A percentile compares a stretch with the other conserved stretches of the same genome.
These are phyloP conservation scores for Rhodophaea formosa DNA, from an alignment of 2,888 invertebrate species.

Conservation along the genomic window DNA sequence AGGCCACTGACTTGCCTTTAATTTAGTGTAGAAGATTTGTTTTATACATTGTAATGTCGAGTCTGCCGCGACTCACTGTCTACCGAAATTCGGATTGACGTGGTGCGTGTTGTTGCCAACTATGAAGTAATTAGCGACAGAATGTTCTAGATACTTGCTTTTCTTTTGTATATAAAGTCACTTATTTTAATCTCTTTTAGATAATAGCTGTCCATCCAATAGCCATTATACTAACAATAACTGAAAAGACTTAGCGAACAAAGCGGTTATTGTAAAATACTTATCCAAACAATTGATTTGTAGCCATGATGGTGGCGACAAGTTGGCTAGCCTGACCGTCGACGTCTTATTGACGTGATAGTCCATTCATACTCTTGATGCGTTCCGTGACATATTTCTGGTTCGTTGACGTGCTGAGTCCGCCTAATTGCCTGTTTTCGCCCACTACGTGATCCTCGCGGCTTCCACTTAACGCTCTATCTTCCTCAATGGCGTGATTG, in stretches of 20 bases:
- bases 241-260: neutral
- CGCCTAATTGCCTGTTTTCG: constrained; percentile 61
- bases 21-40: neutral
- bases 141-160: constrained; percentile 1
- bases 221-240: constrained; percentile 2
- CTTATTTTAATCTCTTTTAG: neutral
- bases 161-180: neutral
- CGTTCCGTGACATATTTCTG: constrained; percentile 52
- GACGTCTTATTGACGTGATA: constrained; percentile 37
- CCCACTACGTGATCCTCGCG: constrained; percentile 53
- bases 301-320: constrained; percentile 44
- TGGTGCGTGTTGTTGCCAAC: constrained; percentile 9
- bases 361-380: constrained; percentile 48
- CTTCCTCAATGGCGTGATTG: constrained; percentile 51
- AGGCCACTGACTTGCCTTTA: neutral
- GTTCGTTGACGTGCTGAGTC: constrained; percentile 53
- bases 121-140: constrained; percentile 10
- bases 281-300: constrained; percentile 40
- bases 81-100: constrained; percentile 9
- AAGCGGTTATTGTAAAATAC: constrained; percentile 4
- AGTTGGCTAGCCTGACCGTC: constrained; percentile 48
- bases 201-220: neutral
- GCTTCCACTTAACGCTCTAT: constrained; percentile 48
- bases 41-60: neutral
- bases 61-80: constrained; percentile 8